Evolutionary conservation across 2,888 invertebrate genomes (phyloP), one percentile per base, ranked within the genome.

Genomic region (Drosophila antonietae): DNA sequence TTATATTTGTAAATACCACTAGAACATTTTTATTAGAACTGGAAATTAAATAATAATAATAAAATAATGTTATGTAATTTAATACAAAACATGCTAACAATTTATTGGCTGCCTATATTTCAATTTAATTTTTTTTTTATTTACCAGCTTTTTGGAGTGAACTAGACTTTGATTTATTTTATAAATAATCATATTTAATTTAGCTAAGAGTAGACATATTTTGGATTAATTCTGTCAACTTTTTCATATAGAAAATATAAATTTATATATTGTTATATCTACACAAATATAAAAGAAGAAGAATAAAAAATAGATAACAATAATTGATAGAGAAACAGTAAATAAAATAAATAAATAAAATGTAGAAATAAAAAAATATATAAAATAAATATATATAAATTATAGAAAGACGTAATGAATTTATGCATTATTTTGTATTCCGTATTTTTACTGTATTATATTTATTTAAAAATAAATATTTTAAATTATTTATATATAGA

Each of bases 21-120:
- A 55, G 12, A 10, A 43, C 43, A 35, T n/a, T 28, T 49, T 47
- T 39, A 33, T 43, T 35, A 57, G 62, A 70, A 63, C 71, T 63
- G 53, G 71, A 61, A 60, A 59, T 53, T 39, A 14, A 14, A 15
- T 35, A 10, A 46, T n/a, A 41, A 41, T n/a, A n/a, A 39, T 39
- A 39, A 39, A 39, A 39, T 15, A 10, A 14, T n/a, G 3, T 8
- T 1, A 28, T 28, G 3, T 28, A 28, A 0, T 31, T 47, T n/a
- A 15, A 47, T 28, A 47, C n/a, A n/a, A 28, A n/a, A 31, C 47
- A 47, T 49, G 28, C 47, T n/a, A 3, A 18, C 14, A 46, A 5
- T 20, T 44, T 20, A 20, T 20, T 20, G 20, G 9, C 20, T 46
- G 46, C 1, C 43, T 20, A 20, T 2, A 4, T 47, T 47, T 47